Evolutionary conservation across 2,113 vertebrate species (phyloP).

Genomic region (Corythaeola cristata): DNA sequence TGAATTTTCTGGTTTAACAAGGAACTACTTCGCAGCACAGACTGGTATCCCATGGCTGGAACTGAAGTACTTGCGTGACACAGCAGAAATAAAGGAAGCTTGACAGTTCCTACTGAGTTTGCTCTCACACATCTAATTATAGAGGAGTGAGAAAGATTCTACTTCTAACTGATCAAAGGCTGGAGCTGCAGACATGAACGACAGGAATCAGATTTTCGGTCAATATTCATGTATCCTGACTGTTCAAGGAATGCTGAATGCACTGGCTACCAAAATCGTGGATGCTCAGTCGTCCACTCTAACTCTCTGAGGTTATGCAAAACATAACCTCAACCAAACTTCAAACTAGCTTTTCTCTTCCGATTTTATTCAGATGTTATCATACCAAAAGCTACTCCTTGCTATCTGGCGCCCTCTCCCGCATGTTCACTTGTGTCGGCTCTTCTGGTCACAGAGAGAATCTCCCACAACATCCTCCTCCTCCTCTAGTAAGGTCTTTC

Average conservation of each 20-base stretch:
- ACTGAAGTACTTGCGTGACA: background rate
- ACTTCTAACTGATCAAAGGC: background rate
- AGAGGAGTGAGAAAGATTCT: background rate
- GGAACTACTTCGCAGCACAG: background rate
- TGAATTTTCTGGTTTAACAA: background rate
- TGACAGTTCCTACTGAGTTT: background rate
- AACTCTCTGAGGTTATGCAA: background rate
- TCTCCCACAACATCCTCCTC: background rate
- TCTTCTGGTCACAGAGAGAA: background rate
- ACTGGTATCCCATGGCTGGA: background rate
- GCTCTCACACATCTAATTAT: background rate
- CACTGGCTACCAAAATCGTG: background rate
- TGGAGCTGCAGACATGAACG: background rate
- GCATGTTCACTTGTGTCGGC: background rate
- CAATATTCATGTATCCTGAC: background rate
- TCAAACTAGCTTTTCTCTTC: background rate
- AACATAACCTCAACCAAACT: background rate
- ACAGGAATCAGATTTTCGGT: background rate
- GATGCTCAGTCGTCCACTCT: background rate
- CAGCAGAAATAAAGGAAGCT: background rate
- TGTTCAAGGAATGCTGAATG: background rate
- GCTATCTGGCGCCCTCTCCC: slow-evolving; percentile 52
- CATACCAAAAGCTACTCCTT: background rate
- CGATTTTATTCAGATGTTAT: fast-evolving
- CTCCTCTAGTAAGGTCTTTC: background rate